phyloP scores from a whole-genome alignment of 2,888 invertebrate genomes.

The Gymnoscelis rufifasciata region DNA sequence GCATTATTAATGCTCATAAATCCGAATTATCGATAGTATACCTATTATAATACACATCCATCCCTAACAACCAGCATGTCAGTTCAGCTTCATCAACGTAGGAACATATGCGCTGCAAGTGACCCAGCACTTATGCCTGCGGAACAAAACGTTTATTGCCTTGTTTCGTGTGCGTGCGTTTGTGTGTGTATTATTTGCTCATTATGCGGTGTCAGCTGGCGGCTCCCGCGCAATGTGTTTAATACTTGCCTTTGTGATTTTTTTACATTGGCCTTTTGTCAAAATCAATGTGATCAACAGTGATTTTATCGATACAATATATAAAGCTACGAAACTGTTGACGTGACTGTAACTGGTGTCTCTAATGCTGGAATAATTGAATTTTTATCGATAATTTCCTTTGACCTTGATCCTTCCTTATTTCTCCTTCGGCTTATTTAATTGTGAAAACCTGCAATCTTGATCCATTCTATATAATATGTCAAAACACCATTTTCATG shows the following conservation, averaged over 20 bases:
- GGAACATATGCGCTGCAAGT: slow-evolving; percentile 34
- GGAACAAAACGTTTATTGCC: slow-evolving; percentile 35
- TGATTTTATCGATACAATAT: too few species aligned
- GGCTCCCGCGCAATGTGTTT: slow-evolving; percentile 37
- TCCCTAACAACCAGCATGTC: slow-evolving; percentile 55
- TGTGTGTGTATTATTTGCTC: slow-evolving; percentile 40
- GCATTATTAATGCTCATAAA: too few species aligned
- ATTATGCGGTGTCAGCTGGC: slow-evolving; percentile 53
- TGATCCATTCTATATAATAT: slow-evolving; percentile 7
- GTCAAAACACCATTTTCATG: not conserved
- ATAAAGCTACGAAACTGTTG: too few species aligned
- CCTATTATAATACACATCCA: slow-evolving; percentile 22
- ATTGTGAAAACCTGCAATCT: slow-evolving; percentile 20
- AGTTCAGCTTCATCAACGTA: slow-evolving; percentile 41
- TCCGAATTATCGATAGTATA: not conserved
- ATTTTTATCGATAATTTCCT: slow-evolving; percentile 11
- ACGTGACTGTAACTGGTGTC: too few species aligned
- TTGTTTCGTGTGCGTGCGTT: slow-evolving; percentile 14
- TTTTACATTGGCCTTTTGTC: not conserved
- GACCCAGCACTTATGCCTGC: slow-evolving; percentile 33
- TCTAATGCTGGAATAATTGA: too few species aligned
- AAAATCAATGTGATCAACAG: not conserved
- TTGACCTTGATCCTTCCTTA: slow-evolving; percentile 14
- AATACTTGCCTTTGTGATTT: slow-evolving; percentile 15
- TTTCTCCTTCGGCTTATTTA: slow-evolving; percentile 7